phyloP scores from a whole-genome alignment of 2,797 vertebrate species.

The Sylvia borin region DNA sequence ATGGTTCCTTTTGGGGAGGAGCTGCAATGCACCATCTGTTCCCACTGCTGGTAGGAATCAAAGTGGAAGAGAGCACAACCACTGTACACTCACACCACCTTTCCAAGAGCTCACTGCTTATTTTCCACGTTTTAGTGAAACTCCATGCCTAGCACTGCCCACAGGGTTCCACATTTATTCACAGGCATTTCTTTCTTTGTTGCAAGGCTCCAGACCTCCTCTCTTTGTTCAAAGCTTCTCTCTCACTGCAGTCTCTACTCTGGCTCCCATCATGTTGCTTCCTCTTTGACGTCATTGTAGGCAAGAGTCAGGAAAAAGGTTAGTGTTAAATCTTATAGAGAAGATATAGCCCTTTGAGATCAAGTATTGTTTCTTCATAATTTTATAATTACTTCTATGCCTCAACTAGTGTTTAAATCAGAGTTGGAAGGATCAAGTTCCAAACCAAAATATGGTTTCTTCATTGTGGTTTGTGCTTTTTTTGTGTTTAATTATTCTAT shows the following conservation, averaged over 20 bases:
- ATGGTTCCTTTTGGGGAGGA: not conserved
- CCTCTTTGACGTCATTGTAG: not conserved
- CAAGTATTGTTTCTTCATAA: not conserved
- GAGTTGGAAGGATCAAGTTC: not conserved
- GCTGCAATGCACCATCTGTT: conserved; percentile 37
- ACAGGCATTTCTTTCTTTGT: not conserved
- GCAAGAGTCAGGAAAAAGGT: not conserved
- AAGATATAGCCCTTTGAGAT: not conserved
- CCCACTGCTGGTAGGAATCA: conserved; percentile 10
- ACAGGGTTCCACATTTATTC: not conserved
- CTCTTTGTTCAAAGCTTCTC: conserved; percentile 24
- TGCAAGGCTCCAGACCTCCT: not conserved
- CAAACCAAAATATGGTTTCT: not conserved
- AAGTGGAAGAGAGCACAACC: not conserved
- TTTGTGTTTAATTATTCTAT: not conserved
- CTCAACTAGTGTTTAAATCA: not conserved
- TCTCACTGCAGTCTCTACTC: not conserved
- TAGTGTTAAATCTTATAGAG: not conserved
- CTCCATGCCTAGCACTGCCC: not conserved
- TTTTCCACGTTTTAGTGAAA: conserved; percentile 30
- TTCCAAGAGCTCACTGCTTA: not conserved
- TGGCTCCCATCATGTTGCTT: not conserved
- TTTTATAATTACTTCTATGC: not conserved
- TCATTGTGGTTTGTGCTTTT: not conserved
- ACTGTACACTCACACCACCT: not conserved